Conservation (phyloP, 1,140 invertebrate genomes). For the Rhynchophorus ferrugineus region DNA sequence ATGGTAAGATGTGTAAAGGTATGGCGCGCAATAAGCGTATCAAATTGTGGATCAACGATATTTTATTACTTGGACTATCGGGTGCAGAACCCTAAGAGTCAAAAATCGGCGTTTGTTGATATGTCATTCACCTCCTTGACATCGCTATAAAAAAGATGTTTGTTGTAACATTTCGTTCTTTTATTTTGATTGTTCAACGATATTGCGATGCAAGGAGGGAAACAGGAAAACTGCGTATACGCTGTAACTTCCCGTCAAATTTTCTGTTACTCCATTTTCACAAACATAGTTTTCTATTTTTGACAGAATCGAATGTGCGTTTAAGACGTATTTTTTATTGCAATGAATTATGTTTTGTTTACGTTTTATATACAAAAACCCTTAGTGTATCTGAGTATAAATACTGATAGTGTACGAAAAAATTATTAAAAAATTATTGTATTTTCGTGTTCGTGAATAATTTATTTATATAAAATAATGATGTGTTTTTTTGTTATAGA, state of each 20-base stretch:
- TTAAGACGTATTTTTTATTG: too few species aligned
- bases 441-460: too few species aligned
- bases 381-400: too few species aligned
- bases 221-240: conserved; percentile 9
- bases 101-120: conserved; percentile 32
- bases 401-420: too few species aligned
- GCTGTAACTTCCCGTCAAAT: background rate
- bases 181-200: too few species aligned
- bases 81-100: conserved; percentile 21
- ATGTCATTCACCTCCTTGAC: conserved; percentile 31
- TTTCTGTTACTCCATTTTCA: conserved; percentile 16
- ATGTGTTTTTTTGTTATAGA: too few species aligned
- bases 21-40: background rate
- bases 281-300: conserved; percentile 5
- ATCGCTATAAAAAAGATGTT: conserved; percentile 13
- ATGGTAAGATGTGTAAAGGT: background rate
- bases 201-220: conserved; percentile 9
- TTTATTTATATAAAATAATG: too few species aligned
- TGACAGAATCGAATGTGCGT: conserved; percentile 9
- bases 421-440: too few species aligned
- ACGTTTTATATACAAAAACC: too few species aligned
- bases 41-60: too few species aligned
- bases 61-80: conserved; percentile 20
- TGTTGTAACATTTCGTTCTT: background rate
- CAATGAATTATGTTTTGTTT: too few species aligned